A percentile compares a stretch with the other conserved stretches of the same genome.
phyloP scores from a whole-genome alignment of 2,113 vertebrate species.

The Ailuropoda melanoleuca region DNA sequence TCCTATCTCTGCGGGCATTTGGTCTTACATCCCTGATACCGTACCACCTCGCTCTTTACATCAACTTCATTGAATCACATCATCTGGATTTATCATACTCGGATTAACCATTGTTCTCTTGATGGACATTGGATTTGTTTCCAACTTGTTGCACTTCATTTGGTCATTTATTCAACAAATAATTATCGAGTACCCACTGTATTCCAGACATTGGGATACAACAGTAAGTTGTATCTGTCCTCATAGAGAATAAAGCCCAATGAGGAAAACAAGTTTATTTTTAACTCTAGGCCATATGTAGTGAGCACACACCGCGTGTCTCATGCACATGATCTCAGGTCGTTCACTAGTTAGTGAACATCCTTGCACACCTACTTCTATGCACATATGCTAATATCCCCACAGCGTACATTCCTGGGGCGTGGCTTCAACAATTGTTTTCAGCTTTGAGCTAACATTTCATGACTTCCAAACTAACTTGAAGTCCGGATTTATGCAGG shows the following conservation, averaged over 20 bases:
- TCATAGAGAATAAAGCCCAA: neutral
- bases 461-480: neutral
- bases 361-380: accelerated
- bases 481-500: neutral
- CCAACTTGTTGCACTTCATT: neutral
- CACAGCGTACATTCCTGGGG: neutral
- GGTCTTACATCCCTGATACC: neutral
- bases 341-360: accelerated
- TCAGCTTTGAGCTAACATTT: neutral
- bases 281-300: neutral
- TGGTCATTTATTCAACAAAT: neutral
- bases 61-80: neutral
- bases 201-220: neutral
- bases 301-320: accelerated
- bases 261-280: neutral
- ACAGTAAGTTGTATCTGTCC: no score
- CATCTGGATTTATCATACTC: neutral
- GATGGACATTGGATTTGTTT: neutral
- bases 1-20: neutral
- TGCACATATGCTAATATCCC: no score
- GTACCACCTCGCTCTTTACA: neutral
- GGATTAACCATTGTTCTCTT: neutral
- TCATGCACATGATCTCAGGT: accelerated
- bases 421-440: neutral
- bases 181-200: neutral